Conservation (phyloP, 2,888 invertebrate genomes). For the Spatulosminthurus flaviceps region DNA sequence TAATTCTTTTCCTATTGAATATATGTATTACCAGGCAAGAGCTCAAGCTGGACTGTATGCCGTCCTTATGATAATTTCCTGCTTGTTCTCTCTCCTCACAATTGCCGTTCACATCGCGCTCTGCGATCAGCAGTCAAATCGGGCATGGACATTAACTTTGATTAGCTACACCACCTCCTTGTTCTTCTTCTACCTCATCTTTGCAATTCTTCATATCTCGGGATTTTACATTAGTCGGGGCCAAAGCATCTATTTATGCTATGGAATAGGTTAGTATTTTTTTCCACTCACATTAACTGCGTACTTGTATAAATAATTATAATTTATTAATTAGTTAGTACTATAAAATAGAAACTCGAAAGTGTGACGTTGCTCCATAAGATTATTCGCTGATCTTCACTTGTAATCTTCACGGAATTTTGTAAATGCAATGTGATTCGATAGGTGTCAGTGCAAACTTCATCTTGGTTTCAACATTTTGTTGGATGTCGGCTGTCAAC, state of each 20-base stretch:
- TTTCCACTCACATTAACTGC: neutral
- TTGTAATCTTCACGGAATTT: neutral
- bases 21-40: too few relatives aligned
- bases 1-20: too few relatives aligned
- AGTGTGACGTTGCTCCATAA: too few relatives aligned
- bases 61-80: constrained; percentile 57
- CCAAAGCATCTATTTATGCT: constrained; percentile 44
- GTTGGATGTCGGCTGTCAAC: constrained; percentile 59
- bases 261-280: constrained; percentile 53
- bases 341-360: too few relatives aligned
- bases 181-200: constrained; percentile 59
- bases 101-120: constrained; percentile 57
- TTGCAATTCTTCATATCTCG: constrained; percentile 53
- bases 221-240: neutral
- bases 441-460: constrained; percentile 58
- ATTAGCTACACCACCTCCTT: constrained; percentile 46
- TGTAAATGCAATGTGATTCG: neutral
- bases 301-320: too few relatives aligned
- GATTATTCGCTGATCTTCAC: too few relatives aligned
- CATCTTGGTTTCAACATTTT: constrained; percentile 56
- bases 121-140: constrained; percentile 61
- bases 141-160: constrained; percentile 59
- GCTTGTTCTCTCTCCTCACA: constrained; percentile 58
- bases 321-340: too few relatives aligned
- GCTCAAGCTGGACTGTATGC: constrained; percentile 54